Evolutionary conservation across 1,140 invertebrate species (phyloP).

Genomic region (Lamellibrachia luymesi): DNA sequence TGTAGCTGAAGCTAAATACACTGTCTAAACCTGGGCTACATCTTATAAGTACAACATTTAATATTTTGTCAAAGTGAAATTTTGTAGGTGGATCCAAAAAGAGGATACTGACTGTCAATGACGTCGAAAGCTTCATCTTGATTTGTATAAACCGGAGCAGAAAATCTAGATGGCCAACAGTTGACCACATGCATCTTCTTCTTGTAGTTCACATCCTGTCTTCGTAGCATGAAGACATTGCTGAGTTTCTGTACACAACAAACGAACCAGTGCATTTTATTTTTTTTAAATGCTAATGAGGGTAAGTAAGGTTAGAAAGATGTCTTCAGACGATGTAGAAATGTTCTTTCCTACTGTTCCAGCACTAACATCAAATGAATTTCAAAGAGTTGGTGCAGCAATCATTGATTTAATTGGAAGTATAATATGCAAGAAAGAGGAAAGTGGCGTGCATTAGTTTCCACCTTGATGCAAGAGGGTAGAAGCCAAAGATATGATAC

Average conservation of each 20-base stretch:
- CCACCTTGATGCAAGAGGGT: no score
- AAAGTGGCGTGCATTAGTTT: no score
- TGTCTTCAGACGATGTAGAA: no score
- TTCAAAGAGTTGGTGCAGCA: no score
- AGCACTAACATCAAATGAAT: no score
- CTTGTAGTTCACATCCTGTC: slow-evolving; percentile 28
- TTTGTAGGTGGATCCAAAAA: background rate
- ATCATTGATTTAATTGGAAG: no score
- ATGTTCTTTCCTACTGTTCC: no score
- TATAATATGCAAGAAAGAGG: no score
- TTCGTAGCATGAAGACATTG: slow-evolving; percentile 10
- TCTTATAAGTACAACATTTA: background rate
- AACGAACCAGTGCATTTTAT: background rate
- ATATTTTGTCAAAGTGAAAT: background rate
- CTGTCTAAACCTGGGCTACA: background rate
- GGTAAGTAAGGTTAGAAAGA: background rate
- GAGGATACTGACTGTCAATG: slow-evolving; percentile 9
- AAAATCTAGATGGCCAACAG: slow-evolving; percentile 37
- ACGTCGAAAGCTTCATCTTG: slow-evolving; percentile 26
- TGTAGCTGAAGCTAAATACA: no score
- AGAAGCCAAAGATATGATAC: no score
- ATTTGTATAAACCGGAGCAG: slow-evolving; percentile 38
- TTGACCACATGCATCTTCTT: slow-evolving; percentile 33
- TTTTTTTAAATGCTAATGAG: background rate
- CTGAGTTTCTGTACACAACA: background rate